These are phyloP conservation scores for Drosophila sulfurigaster DNA, from an alignment of 1,140 invertebrate species.

Conservation along the genomic window DNA sequence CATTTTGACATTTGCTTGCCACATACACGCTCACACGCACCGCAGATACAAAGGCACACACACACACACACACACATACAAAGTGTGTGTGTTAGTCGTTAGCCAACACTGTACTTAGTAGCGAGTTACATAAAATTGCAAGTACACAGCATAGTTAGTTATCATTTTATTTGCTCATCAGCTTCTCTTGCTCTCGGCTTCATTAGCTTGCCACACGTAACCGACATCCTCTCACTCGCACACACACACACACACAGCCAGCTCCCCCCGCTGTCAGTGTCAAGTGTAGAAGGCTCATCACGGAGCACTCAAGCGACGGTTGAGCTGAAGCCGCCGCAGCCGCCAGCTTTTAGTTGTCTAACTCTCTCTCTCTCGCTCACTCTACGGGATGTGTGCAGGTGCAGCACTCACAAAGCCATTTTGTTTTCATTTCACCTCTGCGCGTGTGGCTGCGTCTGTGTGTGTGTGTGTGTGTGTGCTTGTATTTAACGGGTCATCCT, in stretches of 20 bases:
- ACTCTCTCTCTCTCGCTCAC: too few species aligned
- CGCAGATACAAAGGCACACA: slow-evolving; percentile 4
- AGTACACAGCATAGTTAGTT: slow-evolving; percentile 37
- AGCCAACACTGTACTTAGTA: slow-evolving; percentile 48
- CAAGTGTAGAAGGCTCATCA: slow-evolving; percentile 26
- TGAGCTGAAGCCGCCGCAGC: slow-evolving; percentile 29
- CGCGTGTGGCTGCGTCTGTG: slow-evolving; percentile 19
- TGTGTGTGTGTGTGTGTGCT: slow-evolving; percentile 24
- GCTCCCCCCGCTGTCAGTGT: slow-evolving; percentile 1
- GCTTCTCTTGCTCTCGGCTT: slow-evolving; percentile 32
- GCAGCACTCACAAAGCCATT: slow-evolving; percentile 24
- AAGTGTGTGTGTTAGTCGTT: slow-evolving; percentile 28
- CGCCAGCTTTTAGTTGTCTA: slow-evolving; percentile 34
- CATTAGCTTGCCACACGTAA: slow-evolving; percentile 38
- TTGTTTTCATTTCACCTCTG: slow-evolving; percentile 8
- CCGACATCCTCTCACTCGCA: not conserved
- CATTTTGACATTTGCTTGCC: slow-evolving; percentile 54
- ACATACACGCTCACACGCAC: not conserved
- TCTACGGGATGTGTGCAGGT: slow-evolving; percentile 14
- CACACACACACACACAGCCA: slow-evolving; percentile 18
- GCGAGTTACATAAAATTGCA: slow-evolving; percentile 13
- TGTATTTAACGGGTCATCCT: slow-evolving; percentile 26
- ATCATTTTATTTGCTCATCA: slow-evolving; percentile 54
- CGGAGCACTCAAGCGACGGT: slow-evolving; percentile 33
- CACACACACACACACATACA: slow-evolving; percentile 9